These are phyloP conservation scores for Parazoanthus atlanticus DNA, from an alignment of 92 coral and sea anemone genomes.

Conservation along the genomic window DNA sequence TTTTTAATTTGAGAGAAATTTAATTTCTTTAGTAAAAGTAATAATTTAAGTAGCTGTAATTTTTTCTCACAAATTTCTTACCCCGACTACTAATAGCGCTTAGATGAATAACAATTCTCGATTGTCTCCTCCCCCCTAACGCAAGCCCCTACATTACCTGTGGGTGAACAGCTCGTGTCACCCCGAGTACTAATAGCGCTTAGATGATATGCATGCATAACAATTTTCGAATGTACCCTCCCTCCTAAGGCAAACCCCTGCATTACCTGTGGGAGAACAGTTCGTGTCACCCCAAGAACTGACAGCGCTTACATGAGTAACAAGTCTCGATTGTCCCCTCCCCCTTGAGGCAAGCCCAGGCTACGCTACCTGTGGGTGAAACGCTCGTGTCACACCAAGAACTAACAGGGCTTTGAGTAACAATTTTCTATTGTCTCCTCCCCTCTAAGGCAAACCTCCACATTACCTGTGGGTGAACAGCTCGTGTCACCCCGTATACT, in stretches of 20 bases:
- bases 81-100: too few relatives aligned
- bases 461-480: slow-evolving; percentile 90
- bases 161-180: slow-evolving; percentile 92
- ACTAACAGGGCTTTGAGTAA: too few relatives aligned
- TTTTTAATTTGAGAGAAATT: too few relatives aligned
- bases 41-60: too few relatives aligned
- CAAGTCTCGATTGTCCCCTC: neutral
- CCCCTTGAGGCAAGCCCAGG: slow-evolving; percentile 59
- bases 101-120: neutral
- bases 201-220: too few relatives aligned
- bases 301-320: too few relatives aligned
- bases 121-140: slow-evolving; percentile 17
- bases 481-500: slow-evolving; percentile 88
- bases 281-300: neutral
- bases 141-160: slow-evolving; percentile 72
- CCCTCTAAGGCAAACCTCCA: slow-evolving; percentile 54
- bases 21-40: too few relatives aligned
- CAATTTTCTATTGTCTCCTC: too few relatives aligned
- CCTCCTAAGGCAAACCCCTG: slow-evolving; percentile 55
- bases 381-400: slow-evolving; percentile 87
- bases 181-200: slow-evolving; percentile 86
- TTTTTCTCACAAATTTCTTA: too few relatives aligned
- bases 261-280: slow-evolving; percentile 78
- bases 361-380: slow-evolving; percentile 88
- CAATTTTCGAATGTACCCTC: neutral